Base-by-base conservation (phyloP, 2,888 invertebrate genomes). In the Mythimna impura region DNA sequence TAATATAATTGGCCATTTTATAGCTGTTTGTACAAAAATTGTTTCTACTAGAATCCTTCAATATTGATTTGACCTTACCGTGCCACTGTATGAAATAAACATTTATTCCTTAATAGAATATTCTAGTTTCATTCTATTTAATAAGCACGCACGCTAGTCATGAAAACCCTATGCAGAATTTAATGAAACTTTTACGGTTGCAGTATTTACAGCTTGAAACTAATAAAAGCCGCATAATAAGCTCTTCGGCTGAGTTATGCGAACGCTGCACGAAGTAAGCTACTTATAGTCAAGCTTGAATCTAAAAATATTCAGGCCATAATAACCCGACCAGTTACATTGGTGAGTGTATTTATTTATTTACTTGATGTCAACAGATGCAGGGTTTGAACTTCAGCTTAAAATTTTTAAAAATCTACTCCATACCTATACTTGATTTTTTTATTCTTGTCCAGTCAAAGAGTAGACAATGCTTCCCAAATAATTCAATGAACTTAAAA, bases 191-290 rank as follows among this genome's bases (percentile, higher is more conserved):
- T 62, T 61, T 57, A 60, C 43, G n/a, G n/a, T 61, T 79, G 52
- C 52, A 58, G 30, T 69, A 68, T 63, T 63, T 71, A 52, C 50
- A 79, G 43, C 58, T 20, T 64, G 54, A 54, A 52, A 63, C 34
- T 25, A 57, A 76, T 79, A 79, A 64, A 79, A 63, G 30, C 20
- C 4, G 30, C 36, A 47, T 47, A 62, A 62, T 71, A 76, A 72
- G 52, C 73, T 79, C 52, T 64, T 50, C 14, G 25, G 20, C 10
- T 55, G 50, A 73, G 47, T 73, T 65, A 80, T 61, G 54, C 17
- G n/a, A 65, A 50, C 64, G 36, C 40, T 61, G n/a, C 73, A 61
- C 47, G 40, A 73, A 63, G 22, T 34, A 50, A 50, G 12, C 12
- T 76, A 20, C 17, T 25, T 52, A 20, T 50, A 74, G 66, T 40